These are phyloP conservation scores for Craseonycteris thonglongyai DNA, from an alignment of 2,113 vertebrate genomes.

Conservation along the genomic window DNA sequence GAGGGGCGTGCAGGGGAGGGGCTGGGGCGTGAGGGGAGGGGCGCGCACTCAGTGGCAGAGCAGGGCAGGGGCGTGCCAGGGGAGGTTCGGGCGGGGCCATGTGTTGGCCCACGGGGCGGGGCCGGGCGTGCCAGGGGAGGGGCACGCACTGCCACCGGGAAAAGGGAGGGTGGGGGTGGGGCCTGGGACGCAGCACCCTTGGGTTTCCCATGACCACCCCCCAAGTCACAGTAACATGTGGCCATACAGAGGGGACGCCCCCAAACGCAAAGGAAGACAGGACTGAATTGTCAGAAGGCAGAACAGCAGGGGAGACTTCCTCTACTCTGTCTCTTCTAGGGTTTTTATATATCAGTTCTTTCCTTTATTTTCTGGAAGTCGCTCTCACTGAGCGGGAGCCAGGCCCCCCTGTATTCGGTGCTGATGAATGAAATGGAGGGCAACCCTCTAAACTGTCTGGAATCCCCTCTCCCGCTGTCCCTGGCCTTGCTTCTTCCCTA, in stretches of 20 bases:
- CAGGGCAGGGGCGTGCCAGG: too few relatives aligned
- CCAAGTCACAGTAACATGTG: not conserved
- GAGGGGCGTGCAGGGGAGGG: too few relatives aligned
- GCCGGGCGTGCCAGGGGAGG: not conserved
- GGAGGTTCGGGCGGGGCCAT: too few relatives aligned
- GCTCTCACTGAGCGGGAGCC: not conserved
- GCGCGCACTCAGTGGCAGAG: too few relatives aligned
- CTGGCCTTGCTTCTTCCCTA: not conserved
- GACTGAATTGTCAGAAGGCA: slow-evolving; percentile 23
- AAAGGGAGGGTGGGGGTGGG: not conserved
- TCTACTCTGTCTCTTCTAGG: not conserved
- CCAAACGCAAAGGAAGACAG: slow-evolving; percentile 50
- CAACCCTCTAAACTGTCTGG: slow-evolving; percentile 74
- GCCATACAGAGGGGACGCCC: not conserved
- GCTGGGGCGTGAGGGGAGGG: too few relatives aligned
- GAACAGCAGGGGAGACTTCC: slow-evolving; percentile 18
- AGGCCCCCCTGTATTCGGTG: slow-evolving; percentile 62
- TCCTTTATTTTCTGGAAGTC: not conserved
- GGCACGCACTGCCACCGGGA: not conserved
- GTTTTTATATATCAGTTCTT: not conserved
- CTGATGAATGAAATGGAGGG: slow-evolving; percentile 83
- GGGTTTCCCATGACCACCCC: not conserved
- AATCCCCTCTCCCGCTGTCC: not conserved
- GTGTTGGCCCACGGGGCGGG: too few relatives aligned
- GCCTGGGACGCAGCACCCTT: not conserved